phyloP scores from a whole-genome alignment of 2,888 invertebrate species.

The Pollenia griseotomentosa region DNA sequence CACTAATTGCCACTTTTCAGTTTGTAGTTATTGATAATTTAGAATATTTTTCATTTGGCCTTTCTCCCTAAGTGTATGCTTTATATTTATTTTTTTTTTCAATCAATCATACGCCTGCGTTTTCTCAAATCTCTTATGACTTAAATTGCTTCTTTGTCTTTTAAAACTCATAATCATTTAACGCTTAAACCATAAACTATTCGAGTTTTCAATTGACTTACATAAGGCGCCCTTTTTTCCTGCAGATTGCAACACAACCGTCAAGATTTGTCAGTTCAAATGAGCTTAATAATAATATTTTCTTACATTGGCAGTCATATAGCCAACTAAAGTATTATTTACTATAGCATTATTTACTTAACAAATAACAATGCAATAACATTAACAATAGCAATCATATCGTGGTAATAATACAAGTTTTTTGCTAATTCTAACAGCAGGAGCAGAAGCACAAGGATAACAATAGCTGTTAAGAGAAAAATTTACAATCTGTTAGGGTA shows the following conservation, averaged over 20 bases:
- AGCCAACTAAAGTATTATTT: neutral
- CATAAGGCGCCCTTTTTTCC: constrained; percentile 9
- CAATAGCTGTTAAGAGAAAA: constrained; percentile 4
- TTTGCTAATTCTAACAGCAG: constrained; percentile 15
- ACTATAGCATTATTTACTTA: neutral
- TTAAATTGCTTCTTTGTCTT: neutral
- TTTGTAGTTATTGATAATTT: too few species aligned
- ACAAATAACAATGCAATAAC: constrained; percentile 34
- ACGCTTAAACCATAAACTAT: neutral
- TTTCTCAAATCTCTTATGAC: neutral
- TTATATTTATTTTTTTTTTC: neutral
- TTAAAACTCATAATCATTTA: constrained; percentile 1
- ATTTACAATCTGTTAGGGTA: neutral
- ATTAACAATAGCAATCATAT: neutral
- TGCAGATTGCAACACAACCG: neutral
- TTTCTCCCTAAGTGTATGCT: too few species aligned
- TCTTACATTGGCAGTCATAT: neutral
- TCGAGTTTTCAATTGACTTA: constrained; percentile 13
- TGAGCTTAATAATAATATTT: neutral
- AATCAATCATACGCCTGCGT: neutral
- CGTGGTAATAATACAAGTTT: neutral
- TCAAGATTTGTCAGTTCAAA: constrained; percentile 14
- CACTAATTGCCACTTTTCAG: too few species aligned
- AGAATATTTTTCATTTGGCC: too few species aligned
- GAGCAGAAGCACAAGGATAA: neutral